Conservation (phyloP, 2,888 invertebrate genomes). For the Cryptocephalus moraei region DNA sequence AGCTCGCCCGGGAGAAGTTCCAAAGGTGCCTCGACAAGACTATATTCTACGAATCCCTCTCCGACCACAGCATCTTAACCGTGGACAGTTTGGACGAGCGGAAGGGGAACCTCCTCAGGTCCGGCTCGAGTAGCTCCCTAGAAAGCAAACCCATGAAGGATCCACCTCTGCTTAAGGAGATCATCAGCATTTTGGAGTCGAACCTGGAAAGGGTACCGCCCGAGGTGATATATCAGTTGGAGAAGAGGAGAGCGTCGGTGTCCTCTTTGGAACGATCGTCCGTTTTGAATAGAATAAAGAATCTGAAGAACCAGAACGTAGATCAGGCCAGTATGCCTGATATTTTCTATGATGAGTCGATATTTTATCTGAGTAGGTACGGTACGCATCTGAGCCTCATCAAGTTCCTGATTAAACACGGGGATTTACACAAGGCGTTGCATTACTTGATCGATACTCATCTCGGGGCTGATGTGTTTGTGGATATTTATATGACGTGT, state of each 20-base stretch:
- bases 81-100: slow-evolving; percentile 15
- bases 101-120: slow-evolving; percentile 11
- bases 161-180: slow-evolving; percentile 59
- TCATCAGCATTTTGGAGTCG: slow-evolving; percentile 57
- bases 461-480: slow-evolving; percentile 59
- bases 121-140: slow-evolving; percentile 18
- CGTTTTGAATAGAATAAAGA: slow-evolving; percentile 38
- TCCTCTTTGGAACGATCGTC: no score
- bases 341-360: slow-evolving; percentile 63
- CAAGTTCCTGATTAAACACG: slow-evolving; percentile 65
- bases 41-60: slow-evolving; percentile 27
- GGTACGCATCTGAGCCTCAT: slow-evolving; percentile 66
- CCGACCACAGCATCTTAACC: slow-evolving; percentile 14
- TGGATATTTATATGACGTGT: slow-evolving; percentile 63
- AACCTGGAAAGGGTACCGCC: slow-evolving; percentile 46
- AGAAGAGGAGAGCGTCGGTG: no score
- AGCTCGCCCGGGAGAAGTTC: slow-evolving; percentile 68
- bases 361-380: slow-evolving; percentile 72
- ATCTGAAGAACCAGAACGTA: slow-evolving; percentile 29
- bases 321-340: slow-evolving; percentile 37
- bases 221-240: slow-evolving; percentile 29
- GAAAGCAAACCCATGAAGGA: slow-evolving; percentile 48
- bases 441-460: slow-evolving; percentile 58
- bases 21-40: slow-evolving; percentile 45
- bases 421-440: slow-evolving; percentile 57